phyloP scores from a whole-genome alignment of 1,140 invertebrate species.

The Macrocentrus cingulum region DNA sequence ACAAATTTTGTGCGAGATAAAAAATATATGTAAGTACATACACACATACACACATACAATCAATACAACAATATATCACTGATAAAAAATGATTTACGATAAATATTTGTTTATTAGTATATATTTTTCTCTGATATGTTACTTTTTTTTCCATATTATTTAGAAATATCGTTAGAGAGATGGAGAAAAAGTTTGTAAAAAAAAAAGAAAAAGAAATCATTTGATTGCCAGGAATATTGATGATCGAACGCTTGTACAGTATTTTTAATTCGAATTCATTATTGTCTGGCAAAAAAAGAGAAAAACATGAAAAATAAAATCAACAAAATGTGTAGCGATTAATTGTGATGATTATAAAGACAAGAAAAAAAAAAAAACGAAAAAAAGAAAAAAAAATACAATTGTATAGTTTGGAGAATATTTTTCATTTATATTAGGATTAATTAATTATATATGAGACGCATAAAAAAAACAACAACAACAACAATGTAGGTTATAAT shows the following conservation, averaged over 20 bases:
- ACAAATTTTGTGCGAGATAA: too few relatives aligned
- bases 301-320: conserved; percentile 18
- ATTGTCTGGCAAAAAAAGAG: conserved; percentile 38
- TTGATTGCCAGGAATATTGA: conserved; percentile 42
- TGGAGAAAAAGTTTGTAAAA: conserved; percentile 36
- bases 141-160: too few relatives aligned
- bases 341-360: too few relatives aligned
- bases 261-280: conserved; percentile 46
- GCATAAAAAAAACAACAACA: not conserved
- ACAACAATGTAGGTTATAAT: not conserved
- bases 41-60: too few relatives aligned
- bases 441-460: too few relatives aligned
- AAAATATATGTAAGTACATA: too few relatives aligned
- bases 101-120: too few relatives aligned
- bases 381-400: not conserved
- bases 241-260: conserved; percentile 44
- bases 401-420: conserved; percentile 1
- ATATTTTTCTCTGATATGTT: not conserved
- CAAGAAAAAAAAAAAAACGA: conserved; percentile 1
- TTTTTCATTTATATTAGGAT: not conserved
- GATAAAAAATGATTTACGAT: too few relatives aligned
- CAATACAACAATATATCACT: too few relatives aligned
- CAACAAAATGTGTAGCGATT: conserved; percentile 19
- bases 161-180: too few relatives aligned
- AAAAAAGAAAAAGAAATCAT: too few relatives aligned